Percentiles rank a stretch among this genome's conserved stretches.
These are phyloP conservation scores for Siderastrea siderea DNA, from an alignment of 92 coral and sea anemone genomes.

Conservation along the genomic window DNA sequence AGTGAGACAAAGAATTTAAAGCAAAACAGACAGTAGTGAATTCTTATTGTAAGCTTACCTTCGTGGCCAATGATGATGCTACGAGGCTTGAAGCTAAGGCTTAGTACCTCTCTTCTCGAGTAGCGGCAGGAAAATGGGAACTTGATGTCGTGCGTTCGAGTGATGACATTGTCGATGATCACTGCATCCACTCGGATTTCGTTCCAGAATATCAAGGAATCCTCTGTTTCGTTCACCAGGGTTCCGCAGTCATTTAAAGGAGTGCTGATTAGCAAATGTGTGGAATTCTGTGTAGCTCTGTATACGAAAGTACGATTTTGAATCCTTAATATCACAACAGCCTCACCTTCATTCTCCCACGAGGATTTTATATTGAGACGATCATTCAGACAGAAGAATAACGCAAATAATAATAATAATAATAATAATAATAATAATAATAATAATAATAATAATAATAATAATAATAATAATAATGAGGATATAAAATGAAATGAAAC, in stretches of 20 bases:
- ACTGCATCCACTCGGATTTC: constrained; percentile 26
- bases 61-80: constrained; percentile 21
- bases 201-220: constrained; percentile 31
- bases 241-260: constrained; percentile 50
- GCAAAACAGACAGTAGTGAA: no score
- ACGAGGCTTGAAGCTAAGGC: constrained; percentile 12
- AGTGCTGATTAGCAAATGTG: constrained; percentile 37
- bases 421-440: no score
- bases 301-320: not conserved
- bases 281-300: constrained; percentile 34
- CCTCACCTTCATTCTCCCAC: no score
- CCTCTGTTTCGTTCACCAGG: constrained; percentile 41
- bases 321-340: no score
- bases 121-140: constrained; percentile 55
- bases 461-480: no score
- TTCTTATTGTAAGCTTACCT: not conserved
- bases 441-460: no score
- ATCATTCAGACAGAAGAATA: no score
- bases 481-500: no score
- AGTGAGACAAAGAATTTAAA: no score
- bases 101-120: constrained; percentile 28
- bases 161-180: not conserved
- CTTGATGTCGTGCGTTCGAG: constrained; percentile 1
- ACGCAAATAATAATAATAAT: no score
- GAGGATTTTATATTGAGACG: no score